Percentiles rank a stretch among this genome's conserved stretches.
These are phyloP conservation scores for Trichogramma evanescens DNA, from an alignment of 2,888 invertebrate genomes.

Conservation along the genomic window DNA sequence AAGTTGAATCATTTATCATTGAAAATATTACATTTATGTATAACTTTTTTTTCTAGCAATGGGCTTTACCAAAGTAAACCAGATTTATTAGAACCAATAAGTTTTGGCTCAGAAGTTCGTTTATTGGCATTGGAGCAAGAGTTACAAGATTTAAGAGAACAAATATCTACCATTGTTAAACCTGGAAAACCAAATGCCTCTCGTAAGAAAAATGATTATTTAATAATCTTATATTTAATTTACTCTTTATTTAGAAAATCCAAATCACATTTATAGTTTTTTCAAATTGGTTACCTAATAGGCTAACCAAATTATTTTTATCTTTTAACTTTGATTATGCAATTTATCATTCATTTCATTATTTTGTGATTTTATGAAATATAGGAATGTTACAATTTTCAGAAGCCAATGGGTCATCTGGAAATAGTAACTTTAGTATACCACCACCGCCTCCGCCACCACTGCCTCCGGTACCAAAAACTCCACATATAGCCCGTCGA, in stretches of 20 bases:
- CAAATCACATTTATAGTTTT: neutral
- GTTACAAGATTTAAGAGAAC: conserved; percentile 42
- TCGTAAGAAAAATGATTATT: conserved; percentile 26
- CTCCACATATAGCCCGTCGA: conserved; percentile 43
- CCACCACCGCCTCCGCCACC: conserved; percentile 38
- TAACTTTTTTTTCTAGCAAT: conserved; percentile 26
- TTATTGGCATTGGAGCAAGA: conserved; percentile 44
- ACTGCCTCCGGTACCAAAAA: conserved; percentile 39
- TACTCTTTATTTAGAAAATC: neutral
- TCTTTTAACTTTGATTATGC: too few species aligned
- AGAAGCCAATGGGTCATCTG: conserved; percentile 24
- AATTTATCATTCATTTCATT: too few species aligned
- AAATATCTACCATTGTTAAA: conserved; percentile 43
- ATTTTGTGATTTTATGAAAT: too few species aligned
- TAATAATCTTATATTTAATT: neutral
- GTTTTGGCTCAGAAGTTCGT: conserved; percentile 44
- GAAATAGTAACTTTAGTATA: conserved; percentile 22
- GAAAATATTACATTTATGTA: too few species aligned
- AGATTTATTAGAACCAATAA: conserved; percentile 43
- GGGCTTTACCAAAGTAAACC: conserved; percentile 40
- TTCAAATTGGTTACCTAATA: neutral
- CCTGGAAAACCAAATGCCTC: conserved; percentile 33
- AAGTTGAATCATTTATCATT: too few species aligned
- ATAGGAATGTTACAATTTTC: neutral
- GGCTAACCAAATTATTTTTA: too few species aligned